Evolutionary conservation across 2,113 vertebrate genomes (phyloP).

Genomic region (Menidia beryllina): DNA sequence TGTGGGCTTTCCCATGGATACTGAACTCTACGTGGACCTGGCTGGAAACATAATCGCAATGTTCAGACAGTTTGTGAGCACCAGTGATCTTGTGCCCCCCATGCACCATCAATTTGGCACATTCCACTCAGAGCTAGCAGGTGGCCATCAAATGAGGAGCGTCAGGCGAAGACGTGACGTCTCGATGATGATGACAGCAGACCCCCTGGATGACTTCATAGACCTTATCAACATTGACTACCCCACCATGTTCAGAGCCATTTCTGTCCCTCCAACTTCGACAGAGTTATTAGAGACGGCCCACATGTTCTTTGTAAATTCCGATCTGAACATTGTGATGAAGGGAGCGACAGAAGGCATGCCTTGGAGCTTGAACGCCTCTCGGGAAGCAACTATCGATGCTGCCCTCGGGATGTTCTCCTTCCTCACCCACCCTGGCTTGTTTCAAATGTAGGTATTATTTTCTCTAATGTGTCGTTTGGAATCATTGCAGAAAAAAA

Average conservation of each 20-base stretch:
- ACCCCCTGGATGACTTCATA: slow-evolving; percentile 74
- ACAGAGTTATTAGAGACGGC: slow-evolving; percentile 74
- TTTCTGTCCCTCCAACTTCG: slow-evolving; percentile 51
- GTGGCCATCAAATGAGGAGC: background rate
- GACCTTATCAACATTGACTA: slow-evolving; percentile 78
- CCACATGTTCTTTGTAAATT: slow-evolving; percentile 74
- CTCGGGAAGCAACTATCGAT: slow-evolving; percentile 65
- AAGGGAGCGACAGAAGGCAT: slow-evolving; percentile 61
- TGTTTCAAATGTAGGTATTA: slow-evolving; percentile 50
- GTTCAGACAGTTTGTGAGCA: slow-evolving; percentile 59
- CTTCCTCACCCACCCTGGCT: slow-evolving; percentile 58
- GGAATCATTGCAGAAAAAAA: background rate
- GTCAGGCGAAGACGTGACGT: slow-evolving; percentile 38
- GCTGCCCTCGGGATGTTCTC: slow-evolving; percentile 63
- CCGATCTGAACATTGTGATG: slow-evolving; percentile 70
- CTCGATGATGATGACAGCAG: slow-evolving; percentile 5
- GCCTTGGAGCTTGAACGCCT: slow-evolving; percentile 47
- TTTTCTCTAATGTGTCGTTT: background rate
- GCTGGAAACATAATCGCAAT: slow-evolving; percentile 54
- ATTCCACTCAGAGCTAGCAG: slow-evolving; percentile 6
- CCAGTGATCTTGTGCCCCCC: slow-evolving; percentile 27
- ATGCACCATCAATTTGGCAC: slow-evolving; percentile 10
- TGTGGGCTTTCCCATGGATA: slow-evolving; percentile 12
- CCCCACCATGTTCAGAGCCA: slow-evolving; percentile 53
- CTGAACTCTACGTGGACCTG: slow-evolving; percentile 55